Base-by-base conservation (phyloP, 1,140 invertebrate genomes). In the Apis florea region DNA sequence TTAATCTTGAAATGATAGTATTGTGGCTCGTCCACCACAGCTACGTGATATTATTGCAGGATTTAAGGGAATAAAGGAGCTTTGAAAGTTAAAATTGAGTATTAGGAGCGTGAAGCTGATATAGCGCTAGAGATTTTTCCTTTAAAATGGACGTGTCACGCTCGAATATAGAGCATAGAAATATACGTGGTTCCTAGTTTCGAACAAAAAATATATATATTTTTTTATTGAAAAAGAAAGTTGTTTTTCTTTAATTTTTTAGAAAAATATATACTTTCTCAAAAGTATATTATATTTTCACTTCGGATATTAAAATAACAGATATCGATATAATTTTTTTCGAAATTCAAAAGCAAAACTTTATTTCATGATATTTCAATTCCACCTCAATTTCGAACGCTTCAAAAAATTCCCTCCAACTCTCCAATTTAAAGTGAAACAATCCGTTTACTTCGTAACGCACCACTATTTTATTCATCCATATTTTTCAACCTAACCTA, bases 11-110 rank as follows among this genome's bases (percentile, higher is more conserved):
- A 72, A 66, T 49, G 53, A 79, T 66, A 54, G 26, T 8, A 2
- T 64, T 21, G 10, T 47, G 26, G 49, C 19, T 53, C 8, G 61
- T 19, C 19, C 21, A 24, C 51, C 5, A 54, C 31, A 54, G 69
- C 31, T 56, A 12, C 21, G 47, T n/a, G 51, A 72, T 73, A 66
- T 74, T 66, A 74, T 64, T 49, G 31, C 12, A 26, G n/a, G 58
- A 67, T 82, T 63, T 58, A 77, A 82, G 26, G 67, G 67, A 78
- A 78, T 82, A 79, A 80, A 80, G 54, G 70, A 69, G 77, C 26
- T 68, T 70, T 51, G 63, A 13, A 73, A 80, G 82, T 83, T 80
- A 71, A 80, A 83, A 83, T 83, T 73, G 77, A 83, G 70, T 5
- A 40, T 83, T 83, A 83, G 70, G 63, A 63, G 66, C 66, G 71